A percentile compares a stretch with the other conserved stretches of the same genome.
Conservation (phyloP, 1,140 invertebrate genomes). For the Akabosia matsudoensis region DNA sequence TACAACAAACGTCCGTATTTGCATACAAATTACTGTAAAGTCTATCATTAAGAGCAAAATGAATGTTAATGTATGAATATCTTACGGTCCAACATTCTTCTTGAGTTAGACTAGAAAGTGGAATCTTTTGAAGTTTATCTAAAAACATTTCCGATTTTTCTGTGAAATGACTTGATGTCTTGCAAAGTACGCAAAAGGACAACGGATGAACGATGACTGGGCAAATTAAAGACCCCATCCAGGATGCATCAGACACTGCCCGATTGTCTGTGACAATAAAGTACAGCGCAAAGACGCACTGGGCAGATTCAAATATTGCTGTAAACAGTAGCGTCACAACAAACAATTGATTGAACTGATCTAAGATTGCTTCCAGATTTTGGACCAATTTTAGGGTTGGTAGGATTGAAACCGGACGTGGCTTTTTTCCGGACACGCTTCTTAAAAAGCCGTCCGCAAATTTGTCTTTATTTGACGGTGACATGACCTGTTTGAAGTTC, state of each 20-base stretch:
- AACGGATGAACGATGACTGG: neutral
- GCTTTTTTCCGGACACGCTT: neutral
- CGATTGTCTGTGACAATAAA: neutral
- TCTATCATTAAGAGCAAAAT: no score
- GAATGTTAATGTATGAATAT: no score
- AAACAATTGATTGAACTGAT: neutral
- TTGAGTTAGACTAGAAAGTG: neutral
- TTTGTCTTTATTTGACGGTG: neutral
- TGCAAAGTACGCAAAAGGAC: neutral
- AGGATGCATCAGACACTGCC: neutral
- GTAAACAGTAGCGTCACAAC: neutral
- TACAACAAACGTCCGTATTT: no score
- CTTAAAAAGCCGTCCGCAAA: no score
- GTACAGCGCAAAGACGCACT: neutral
- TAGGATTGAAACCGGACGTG: neutral
- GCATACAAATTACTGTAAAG: no score
- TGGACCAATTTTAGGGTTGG: neutral
- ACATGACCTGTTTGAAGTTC: neutral
- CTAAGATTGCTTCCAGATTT: neutral
- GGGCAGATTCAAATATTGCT: neutral
- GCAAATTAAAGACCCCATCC: neutral
- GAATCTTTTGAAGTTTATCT: neutral
- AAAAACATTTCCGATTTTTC: neutral
- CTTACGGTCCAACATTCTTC: neutral
- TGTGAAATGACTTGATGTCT: neutral